Percentiles rank a stretch among this genome's conserved stretches.
Evolutionary conservation across 1,140 invertebrate genomes (phyloP).

Genomic region (Caenorhabditis tropicalis): DNA sequence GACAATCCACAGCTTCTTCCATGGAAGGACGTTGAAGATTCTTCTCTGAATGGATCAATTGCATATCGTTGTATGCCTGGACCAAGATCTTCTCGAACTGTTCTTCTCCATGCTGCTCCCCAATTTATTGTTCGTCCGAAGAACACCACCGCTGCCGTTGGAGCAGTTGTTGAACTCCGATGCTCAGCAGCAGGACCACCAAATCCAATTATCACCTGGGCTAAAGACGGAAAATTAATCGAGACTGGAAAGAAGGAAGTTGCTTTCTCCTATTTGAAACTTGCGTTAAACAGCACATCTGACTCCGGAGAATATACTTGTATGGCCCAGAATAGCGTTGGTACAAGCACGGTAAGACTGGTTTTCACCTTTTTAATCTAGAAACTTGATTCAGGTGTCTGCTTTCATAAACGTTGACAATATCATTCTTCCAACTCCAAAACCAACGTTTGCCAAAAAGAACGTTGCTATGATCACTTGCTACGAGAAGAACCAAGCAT

Average conservation of each 20-base stretch:
- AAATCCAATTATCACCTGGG: constrained; percentile 58
- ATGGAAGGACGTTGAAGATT: constrained; percentile 58
- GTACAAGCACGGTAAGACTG: constrained; percentile 14
- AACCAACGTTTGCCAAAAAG: not conserved
- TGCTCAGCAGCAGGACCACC: constrained; percentile 65
- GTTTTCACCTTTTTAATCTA: not conserved
- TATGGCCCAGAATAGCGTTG: constrained; percentile 58
- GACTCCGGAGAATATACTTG: constrained; percentile 58
- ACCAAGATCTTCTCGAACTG: constrained; percentile 42
- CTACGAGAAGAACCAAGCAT: constrained; percentile 1
- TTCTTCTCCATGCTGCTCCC: constrained; percentile 43
- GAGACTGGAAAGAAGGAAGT: not conserved
- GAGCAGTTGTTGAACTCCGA: constrained; percentile 54
- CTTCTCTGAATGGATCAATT: constrained; percentile 51
- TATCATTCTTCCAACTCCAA: not conserved
- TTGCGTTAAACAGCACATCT: constrained; percentile 48
- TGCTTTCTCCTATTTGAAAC: constrained; percentile 19
- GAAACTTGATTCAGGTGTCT: constrained; percentile 24
- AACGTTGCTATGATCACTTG: constrained; percentile 43
- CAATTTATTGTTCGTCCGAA: constrained; percentile 54
- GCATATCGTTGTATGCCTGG: constrained; percentile 55
- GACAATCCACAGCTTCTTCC: constrained; percentile 54
- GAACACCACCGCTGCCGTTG: constrained; percentile 49
- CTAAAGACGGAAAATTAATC: constrained; percentile 56
- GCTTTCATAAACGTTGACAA: constrained; percentile 34